Conservation (phyloP, 2,797 vertebrate species). For the Dromococcyx pavoninus region DNA sequence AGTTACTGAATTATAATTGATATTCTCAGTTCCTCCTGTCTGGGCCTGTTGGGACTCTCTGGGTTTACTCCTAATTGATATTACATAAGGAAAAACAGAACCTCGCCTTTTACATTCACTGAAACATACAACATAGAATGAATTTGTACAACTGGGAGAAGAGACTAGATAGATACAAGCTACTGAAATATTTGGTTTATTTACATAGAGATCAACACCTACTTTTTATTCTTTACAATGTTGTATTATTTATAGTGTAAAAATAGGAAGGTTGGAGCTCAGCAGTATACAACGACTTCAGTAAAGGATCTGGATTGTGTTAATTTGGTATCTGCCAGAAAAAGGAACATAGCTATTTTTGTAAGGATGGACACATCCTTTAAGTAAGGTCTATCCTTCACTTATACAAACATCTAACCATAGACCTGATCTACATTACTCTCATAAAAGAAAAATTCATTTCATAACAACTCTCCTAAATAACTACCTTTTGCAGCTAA, state of each 20-base stretch:
- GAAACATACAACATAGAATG: not conserved
- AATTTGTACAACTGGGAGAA: not conserved
- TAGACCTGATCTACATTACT: conserved; percentile 1
- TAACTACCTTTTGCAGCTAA: conserved; percentile 19
- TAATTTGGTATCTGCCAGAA: not conserved
- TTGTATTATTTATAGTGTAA: not conserved
- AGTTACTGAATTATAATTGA: not conserved
- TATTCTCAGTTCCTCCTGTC: not conserved
- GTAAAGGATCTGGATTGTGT: not conserved
- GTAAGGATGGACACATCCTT: not conserved
- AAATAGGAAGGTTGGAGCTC: not conserved
- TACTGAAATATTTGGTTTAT: not conserved
- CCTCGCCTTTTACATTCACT: not conserved
- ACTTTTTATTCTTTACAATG: not conserved
- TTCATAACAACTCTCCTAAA: conserved; percentile 18
- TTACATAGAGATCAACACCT: not conserved
- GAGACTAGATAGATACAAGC: not conserved
- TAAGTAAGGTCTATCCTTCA: not conserved
- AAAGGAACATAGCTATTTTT: conserved; percentile 21
- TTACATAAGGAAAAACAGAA: not conserved
- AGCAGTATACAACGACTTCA: not conserved
- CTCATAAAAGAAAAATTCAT: not conserved
- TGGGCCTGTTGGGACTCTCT: not conserved
- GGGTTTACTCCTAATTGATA: not conserved
- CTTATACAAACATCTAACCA: not conserved